These are phyloP conservation scores for Drosophila mojavensis DNA, from an alignment of 1,140 invertebrate genomes.

Conservation along the genomic window DNA sequence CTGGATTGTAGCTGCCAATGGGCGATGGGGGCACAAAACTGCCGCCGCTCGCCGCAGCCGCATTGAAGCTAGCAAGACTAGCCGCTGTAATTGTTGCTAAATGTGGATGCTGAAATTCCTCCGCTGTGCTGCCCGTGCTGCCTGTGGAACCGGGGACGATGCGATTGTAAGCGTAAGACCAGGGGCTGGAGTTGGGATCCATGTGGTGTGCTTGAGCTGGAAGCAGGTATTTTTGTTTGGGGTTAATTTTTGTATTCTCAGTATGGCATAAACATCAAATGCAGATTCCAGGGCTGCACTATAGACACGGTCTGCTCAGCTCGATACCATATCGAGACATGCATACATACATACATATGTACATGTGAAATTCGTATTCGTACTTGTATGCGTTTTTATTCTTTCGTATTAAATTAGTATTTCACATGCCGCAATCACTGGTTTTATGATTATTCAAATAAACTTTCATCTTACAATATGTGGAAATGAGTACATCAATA, in stretches of 20 bases:
- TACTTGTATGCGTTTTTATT: neutral
- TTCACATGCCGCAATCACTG: neutral
- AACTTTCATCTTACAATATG: conserved; percentile 3
- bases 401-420: neutral
- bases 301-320: conserved; percentile 16
- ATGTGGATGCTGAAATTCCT: conserved; percentile 81
- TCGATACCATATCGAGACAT: conserved; percentile 1
- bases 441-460: neutral
- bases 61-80: conserved; percentile 79
- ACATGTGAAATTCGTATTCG: conserved; percentile 8
- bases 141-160: conserved; percentile 76
- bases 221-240: conserved; percentile 23
- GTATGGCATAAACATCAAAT: conserved; percentile 12
- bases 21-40: conserved; percentile 81
- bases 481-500: neutral
- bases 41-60: conserved; percentile 76
- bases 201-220: conserved; percentile 55
- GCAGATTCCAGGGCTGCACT: conserved; percentile 16
- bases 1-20: conserved; percentile 82
- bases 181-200: conserved; percentile 82
- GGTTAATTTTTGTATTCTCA: conserved; percentile 12
- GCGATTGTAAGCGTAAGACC: conserved; percentile 82
- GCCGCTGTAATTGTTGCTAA: conserved; percentile 75
- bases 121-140: conserved; percentile 67
- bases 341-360: conserved; percentile 13